Evolutionary conservation across 1,140 invertebrate genomes (phyloP), one percentile per base, ranked within the genome.

Genomic region (Macrobrachium nipponense): DNA sequence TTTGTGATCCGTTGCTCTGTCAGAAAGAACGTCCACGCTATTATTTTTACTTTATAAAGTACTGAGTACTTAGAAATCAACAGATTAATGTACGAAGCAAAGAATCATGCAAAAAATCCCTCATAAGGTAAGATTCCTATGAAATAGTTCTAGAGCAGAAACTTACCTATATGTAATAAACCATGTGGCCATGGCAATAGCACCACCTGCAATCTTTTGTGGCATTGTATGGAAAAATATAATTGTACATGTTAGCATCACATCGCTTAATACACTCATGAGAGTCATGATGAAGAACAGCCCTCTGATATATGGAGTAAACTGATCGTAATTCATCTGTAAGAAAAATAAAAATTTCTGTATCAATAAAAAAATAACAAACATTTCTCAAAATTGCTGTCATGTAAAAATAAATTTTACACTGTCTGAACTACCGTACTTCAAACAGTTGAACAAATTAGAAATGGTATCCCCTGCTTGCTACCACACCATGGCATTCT

Each of bases 151-250:
- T 59, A 51, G 51, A 20, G 10, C n/a, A 43, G 7, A 91, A 95
- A 98, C 94, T 96, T 95, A 93, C 87, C 94, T 93, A 91, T 99
- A 99, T 0, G 96, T 98, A 27, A 97, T 90, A 92, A 96, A 98
- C 98, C 98, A 99, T 43, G 95, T 95, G 10, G 95, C 89, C 88
- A 98, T 94, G 4, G 97, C 97, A 89, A 96, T 92, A 20, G 95
- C 92, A 18, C 96, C 96, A 87, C 96, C 98, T 8, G 97, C 90
- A 78, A 99, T 95, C 91, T 99, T 99, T 91, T 99, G 97, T 44
- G 97, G 94, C 95, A 98, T 96, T 62, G 95, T 96, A 91, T 99
- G 98, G 92, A 97, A 99, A 91, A 98, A 98, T 0, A 98, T 91
- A 90, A 98, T 94, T 2, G 97, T 98, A n/a, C 94, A 94, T 1